Base-by-base conservation (phyloP, 2,113 vertebrate species). In the Leptobrachium leishanense region DNA sequence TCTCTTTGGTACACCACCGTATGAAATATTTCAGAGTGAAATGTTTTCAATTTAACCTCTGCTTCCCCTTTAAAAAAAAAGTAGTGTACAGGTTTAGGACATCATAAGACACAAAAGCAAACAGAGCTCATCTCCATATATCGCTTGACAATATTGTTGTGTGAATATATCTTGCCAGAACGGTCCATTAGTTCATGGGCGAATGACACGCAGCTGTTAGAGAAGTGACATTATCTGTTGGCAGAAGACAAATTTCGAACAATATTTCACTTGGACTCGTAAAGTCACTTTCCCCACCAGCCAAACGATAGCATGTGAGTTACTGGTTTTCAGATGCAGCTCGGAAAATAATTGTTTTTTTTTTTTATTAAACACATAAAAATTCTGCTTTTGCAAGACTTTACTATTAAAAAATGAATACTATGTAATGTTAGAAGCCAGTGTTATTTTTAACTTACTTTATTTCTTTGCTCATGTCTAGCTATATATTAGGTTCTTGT, bases 261-360 rank as follows among this genome's bases (percentile, higher is more conserved):
- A 68, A 80, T 80, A 80, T 80, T 80, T 80, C 64, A 80, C 65
- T 9, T 39, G 68, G 71, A 68, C 71, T 68, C 78, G 43, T 79
- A 79, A 79, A 73, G 70, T 79, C 77, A 68, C 77, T 80, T 80
- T 74, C 78, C 55, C 55, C 9, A 74, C 41, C n/a, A 74, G 71
- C 77, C 65, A 46, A 50, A 43, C 62, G 66, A 65, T 77, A 43
- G 67, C 54, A 62, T 13, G 15, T 77, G 75, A 77, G 75, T 68
- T 66, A 72, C 77, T 54, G 77, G 77, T 50, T n/a, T 79, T 79
- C 69, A 72, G 70, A 67, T 44, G 70, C 70, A 79, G 13, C 97
- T 96, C 95, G 94, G 90, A 98, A 46, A 46, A 46, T 46, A 46
- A 46, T 46, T 46, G 44, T 46, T 3, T 46, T 46, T 46, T 46